Percentiles rank a stretch among this genome's conserved stretches.
These are phyloP conservation scores for Anabas testudineus DNA, from an alignment of 2,797 vertebrate species.

Conservation along the genomic window DNA sequence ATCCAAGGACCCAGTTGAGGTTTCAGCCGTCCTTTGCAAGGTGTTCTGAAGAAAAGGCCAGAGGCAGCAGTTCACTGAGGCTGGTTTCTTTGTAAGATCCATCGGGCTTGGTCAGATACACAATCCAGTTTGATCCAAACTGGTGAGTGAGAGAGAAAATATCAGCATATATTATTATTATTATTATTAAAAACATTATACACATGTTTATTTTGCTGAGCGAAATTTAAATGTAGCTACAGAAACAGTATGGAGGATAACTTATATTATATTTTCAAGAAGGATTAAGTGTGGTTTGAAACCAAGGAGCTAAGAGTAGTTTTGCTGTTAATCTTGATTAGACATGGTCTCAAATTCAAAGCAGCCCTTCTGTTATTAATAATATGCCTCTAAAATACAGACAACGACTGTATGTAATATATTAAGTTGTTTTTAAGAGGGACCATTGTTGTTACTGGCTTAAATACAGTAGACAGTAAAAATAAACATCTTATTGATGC, in stretches of 20 bases:
- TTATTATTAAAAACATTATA: too few relatives aligned
- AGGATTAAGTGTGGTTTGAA: too few relatives aligned
- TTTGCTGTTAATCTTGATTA: too few relatives aligned
- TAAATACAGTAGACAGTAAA: background rate
- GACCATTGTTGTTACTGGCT: background rate
- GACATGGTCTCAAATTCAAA: too few relatives aligned
- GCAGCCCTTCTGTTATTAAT: background rate
- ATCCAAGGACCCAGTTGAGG: background rate
- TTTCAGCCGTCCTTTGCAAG: conserved; percentile 75
- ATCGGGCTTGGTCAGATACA: conserved; percentile 91
- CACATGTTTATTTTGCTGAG: too few relatives aligned
- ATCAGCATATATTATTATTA: too few relatives aligned
- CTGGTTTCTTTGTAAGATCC: conserved; percentile 87
- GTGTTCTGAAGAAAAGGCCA: conserved; percentile 88
- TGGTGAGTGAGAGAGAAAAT: conserved; percentile 38
- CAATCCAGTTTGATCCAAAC: conserved; percentile 88
- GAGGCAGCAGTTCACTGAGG: conserved; percentile 88
- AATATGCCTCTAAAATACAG: conserved; percentile 10
- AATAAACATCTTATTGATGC: too few relatives aligned
- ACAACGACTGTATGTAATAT: background rate
- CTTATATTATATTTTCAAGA: too few relatives aligned
- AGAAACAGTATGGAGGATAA: too few relatives aligned
- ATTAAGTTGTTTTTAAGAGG: background rate
- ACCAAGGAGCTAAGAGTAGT: too few relatives aligned
- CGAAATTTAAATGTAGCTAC: too few relatives aligned